A percentile compares a stretch with the other conserved stretches of the same genome.
Evolutionary conservation across 92 coral and sea anemone genomes (phyloP).

Genomic region (Umimayanthus kanabou): DNA sequence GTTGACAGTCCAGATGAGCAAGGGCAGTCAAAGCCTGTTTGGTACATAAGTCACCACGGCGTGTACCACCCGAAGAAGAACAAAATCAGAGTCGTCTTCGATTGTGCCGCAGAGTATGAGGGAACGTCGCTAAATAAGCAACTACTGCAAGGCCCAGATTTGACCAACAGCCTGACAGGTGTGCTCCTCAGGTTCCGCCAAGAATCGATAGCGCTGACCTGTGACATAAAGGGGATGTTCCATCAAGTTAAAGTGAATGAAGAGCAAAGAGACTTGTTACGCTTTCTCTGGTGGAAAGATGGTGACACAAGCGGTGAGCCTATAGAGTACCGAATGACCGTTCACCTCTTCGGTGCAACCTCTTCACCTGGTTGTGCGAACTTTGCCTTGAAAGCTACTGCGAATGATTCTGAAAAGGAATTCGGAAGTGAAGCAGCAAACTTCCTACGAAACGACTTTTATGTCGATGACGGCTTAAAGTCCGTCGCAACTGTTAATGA

Average conservation of each 20-base stretch:
- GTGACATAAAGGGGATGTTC: slow-evolving; percentile 6
- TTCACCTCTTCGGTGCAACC: slow-evolving; percentile 60
- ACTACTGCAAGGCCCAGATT: slow-evolving; percentile 53
- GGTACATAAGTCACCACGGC: slow-evolving; percentile 61
- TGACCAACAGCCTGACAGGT: slow-evolving; percentile 52
- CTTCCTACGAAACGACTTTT: slow-evolving; percentile 54
- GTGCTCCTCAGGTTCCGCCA: slow-evolving; percentile 51
- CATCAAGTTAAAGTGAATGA: neutral
- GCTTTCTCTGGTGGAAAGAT: slow-evolving; percentile 8
- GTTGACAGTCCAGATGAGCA: slow-evolving; percentile 7
- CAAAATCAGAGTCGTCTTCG: slow-evolving; percentile 37
- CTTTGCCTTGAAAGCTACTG: slow-evolving; percentile 56
- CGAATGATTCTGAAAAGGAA: slow-evolving; percentile 44
- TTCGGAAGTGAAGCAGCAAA: slow-evolving; percentile 45
- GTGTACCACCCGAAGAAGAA: slow-evolving; percentile 56
- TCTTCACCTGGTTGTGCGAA: slow-evolving; percentile 67
- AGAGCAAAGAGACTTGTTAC: neutral
- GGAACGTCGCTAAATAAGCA: slow-evolving; percentile 44
- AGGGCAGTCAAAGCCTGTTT: slow-evolving; percentile 5
- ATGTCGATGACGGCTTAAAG: slow-evolving; percentile 62
- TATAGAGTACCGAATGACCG: neutral
- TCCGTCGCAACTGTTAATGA: slow-evolving; percentile 50
- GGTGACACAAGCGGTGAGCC: slow-evolving; percentile 11
- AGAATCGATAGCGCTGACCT: slow-evolving; percentile 37
- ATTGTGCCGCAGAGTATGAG: slow-evolving; percentile 28